Conservation (phyloP, 2,113 vertebrate genomes). For the Gymnorhina tibicen region DNA sequence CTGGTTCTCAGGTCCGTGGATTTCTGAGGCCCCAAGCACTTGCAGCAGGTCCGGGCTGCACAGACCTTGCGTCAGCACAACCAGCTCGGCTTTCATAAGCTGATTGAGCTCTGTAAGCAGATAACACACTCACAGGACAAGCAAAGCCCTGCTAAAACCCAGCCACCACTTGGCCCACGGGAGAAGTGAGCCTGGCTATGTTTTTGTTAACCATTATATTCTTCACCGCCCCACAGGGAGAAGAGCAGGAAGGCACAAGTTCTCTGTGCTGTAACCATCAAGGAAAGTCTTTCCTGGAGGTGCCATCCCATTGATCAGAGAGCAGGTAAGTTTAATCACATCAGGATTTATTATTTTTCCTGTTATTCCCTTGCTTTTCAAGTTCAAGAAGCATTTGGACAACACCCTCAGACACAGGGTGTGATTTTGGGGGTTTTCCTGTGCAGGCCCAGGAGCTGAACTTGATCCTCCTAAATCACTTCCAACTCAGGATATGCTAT, state of each 20-base stretch:
- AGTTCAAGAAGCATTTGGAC: neutral
- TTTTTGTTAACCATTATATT: neutral
- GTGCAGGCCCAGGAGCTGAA: neutral
- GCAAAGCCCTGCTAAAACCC: conserved; percentile 33
- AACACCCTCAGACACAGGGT: neutral
- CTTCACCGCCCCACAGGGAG: neutral
- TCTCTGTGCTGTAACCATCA: neutral
- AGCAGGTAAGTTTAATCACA: neutral
- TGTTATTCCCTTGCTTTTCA: neutral
- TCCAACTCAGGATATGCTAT: neutral
- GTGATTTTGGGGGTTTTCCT: neutral
- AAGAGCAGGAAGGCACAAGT: neutral
- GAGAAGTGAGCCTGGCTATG: neutral
- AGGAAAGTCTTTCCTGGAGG: neutral
- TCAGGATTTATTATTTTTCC: neutral
- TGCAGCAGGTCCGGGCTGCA: neutral
- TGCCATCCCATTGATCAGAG: neutral
- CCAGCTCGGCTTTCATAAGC: conserved; percentile 45
- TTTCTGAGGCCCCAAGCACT: neutral
- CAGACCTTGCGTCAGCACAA: conserved; percentile 15
- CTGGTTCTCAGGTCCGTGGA: neutral
- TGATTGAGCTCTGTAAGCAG: conserved; percentile 17
- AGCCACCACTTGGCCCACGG: neutral
- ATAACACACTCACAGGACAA: conserved; percentile 34
- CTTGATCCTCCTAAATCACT: neutral